Evolutionary conservation across 2,888 invertebrate species (phyloP), one percentile per base, ranked within the genome.

Genomic region (Mimachlamys varia): DNA sequence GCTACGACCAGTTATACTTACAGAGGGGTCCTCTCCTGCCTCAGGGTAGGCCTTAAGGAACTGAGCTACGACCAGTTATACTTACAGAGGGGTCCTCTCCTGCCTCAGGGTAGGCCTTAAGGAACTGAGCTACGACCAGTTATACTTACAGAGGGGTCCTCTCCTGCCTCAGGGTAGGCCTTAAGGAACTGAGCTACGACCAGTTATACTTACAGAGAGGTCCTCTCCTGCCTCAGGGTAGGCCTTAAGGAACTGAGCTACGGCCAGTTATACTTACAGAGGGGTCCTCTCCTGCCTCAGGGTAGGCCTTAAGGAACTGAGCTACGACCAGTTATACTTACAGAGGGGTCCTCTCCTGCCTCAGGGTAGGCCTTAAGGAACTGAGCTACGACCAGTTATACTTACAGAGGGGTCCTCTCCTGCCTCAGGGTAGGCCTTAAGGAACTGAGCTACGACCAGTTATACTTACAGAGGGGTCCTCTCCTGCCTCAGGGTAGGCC

Each of bases 191-290:
- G 99, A 87, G 99, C 99, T 92, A 99, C 99, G 97, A 44, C 44
- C 7, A 5, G 44, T 44, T 44, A n/a, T n/a, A 93, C 94, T 93
- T 94, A 95, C 95, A 87, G 94, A 92, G 19, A 95, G 94, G 88
- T 95, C 96, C 90, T 95, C 95, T 89, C 95, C 95, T 91, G 95
- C 94, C 92, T 96, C 96, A 22, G 97, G 97, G 92, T 97, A 97
- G 97, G 99, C 99, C 97, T 99, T 99, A 96, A 99, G 97, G 97
- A 99, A 99, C 97, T 99, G 99, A 87, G 99, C 99, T 92, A 99
- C 99, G 97, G 7, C 44, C 7, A 5, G 44, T 44, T 44, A n/a
- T n/a, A 93, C 94, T 93, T 94, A 95, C 95, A 87, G 94, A 92
- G 19, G 95, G 94, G 88, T 95, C 96, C 90, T 95, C 95, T 89